A percentile compares a stretch with the other conserved stretches of the same genome.
Conservation (phyloP, 2,888 invertebrate species). For the Orchestes rusci region DNA sequence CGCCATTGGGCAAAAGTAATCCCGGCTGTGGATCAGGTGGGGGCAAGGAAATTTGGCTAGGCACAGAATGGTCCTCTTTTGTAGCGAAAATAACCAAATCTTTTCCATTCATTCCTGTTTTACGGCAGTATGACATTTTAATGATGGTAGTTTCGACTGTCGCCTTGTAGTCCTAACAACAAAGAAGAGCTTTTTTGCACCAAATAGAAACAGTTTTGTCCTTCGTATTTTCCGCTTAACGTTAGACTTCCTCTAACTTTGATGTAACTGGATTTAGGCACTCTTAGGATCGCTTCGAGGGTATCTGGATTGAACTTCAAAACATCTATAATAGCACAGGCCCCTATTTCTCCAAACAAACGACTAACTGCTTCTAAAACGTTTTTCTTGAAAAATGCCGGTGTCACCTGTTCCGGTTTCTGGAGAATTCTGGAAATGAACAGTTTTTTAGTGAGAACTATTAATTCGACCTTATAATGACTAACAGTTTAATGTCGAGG, state of each 20-base stretch:
- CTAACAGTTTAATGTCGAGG: slow-evolving; percentile 52
- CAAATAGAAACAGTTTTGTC: slow-evolving; percentile 47
- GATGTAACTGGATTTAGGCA: slow-evolving; percentile 48
- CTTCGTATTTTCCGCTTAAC: slow-evolving; percentile 46
- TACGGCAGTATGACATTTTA: slow-evolving; percentile 47
- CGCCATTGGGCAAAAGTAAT: slow-evolving; percentile 74
- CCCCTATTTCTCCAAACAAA: slow-evolving; percentile 54
- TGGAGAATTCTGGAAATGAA: slow-evolving; percentile 44
- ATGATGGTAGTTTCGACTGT: slow-evolving; percentile 40
- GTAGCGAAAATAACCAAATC: slow-evolving; percentile 79
- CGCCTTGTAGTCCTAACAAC: slow-evolving; percentile 40
- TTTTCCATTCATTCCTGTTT: slow-evolving; percentile 54
- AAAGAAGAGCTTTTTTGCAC: slow-evolving; percentile 49
- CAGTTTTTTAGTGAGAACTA: slow-evolving; percentile 18
- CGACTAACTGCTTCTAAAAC: slow-evolving; percentile 47
- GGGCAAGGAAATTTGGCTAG: slow-evolving; percentile 63
- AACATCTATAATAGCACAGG: slow-evolving; percentile 50
- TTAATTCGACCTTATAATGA: slow-evolving; percentile 26
- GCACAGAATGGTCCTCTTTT: slow-evolving; percentile 67
- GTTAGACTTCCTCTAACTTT: slow-evolving; percentile 54
- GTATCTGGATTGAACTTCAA: slow-evolving; percentile 48
- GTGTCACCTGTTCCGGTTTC: slow-evolving; percentile 42
- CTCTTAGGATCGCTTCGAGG: slow-evolving; percentile 50
- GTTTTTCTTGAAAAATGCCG: slow-evolving; percentile 52
- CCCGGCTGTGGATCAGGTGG: slow-evolving; percentile 71